phyloP scores from a whole-genome alignment of 2,113 vertebrate species.

The Neomonachus schauinslandi region DNA sequence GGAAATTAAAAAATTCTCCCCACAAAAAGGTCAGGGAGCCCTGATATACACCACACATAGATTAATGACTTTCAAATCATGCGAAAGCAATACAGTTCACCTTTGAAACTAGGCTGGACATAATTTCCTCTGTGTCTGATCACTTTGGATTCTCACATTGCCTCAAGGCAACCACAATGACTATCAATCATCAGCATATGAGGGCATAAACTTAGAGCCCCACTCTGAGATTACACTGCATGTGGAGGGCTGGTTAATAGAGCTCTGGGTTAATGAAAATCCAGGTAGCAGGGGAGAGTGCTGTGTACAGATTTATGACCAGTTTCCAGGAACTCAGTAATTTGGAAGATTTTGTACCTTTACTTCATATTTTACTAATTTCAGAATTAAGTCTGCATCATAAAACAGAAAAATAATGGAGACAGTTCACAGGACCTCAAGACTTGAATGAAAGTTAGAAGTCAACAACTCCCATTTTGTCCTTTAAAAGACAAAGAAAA shows the following conservation, averaged over 20 bases:
- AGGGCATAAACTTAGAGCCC: slow-evolving; percentile 44
- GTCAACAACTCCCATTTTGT: neutral
- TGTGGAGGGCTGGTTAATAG: slow-evolving; percentile 33
- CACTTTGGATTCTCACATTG: slow-evolving; percentile 71
- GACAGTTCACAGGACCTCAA: neutral
- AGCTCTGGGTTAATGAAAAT: slow-evolving; percentile 65
- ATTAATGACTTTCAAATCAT: slow-evolving; percentile 79
- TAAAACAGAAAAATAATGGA: slow-evolving; percentile 29
- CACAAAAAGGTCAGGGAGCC: slow-evolving; percentile 77
- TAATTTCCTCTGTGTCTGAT: slow-evolving; percentile 81
- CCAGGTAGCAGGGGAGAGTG: slow-evolving; percentile 27
- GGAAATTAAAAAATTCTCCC: slow-evolving; percentile 80
- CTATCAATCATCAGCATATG: slow-evolving; percentile 70
- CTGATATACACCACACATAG: slow-evolving; percentile 67
- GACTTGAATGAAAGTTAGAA: neutral
- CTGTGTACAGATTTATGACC: slow-evolving; percentile 67
- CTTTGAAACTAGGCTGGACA: slow-evolving; percentile 77
- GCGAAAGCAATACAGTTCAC: slow-evolving; percentile 77
- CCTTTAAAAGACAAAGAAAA: neutral
- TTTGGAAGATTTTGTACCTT: slow-evolving; percentile 58
- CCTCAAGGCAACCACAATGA: slow-evolving; percentile 67
- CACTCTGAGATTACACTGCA: neutral
- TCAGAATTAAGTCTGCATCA: slow-evolving; percentile 11
- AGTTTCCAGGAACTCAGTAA: slow-evolving; percentile 67
- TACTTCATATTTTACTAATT: slow-evolving; percentile 51